Percentiles rank a stretch among this genome's conserved stretches.
Evolutionary conservation across 1,140 invertebrate species (phyloP).

Genomic region (Trialeurodes vaporariorum): DNA sequence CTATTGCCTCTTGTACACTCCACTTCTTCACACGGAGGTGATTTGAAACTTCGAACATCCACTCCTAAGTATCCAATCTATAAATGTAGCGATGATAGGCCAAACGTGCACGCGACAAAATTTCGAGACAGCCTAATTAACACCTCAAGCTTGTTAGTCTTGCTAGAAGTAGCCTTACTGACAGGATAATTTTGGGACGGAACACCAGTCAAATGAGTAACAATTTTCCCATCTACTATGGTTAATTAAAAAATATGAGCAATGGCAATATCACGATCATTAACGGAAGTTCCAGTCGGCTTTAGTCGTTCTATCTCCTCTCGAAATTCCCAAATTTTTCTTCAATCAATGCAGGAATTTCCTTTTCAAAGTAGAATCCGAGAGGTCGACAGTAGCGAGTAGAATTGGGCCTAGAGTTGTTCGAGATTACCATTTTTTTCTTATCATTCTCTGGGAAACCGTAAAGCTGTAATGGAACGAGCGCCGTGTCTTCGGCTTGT

Average conservation of each 20-base stretch:
- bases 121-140: not conserved
- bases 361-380: constrained; percentile 5
- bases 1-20: too few relatives aligned
- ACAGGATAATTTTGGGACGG: constrained; percentile 17
- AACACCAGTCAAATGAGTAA: constrained; percentile 13
- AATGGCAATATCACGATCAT: constrained; percentile 5
- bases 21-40: constrained; percentile 8
- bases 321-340: not conserved
- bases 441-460: not conserved
- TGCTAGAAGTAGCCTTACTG: constrained; percentile 15
- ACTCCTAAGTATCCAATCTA: constrained; percentile 15
- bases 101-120: constrained; percentile 12
- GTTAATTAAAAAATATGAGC: constrained; percentile 13
- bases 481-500: too few relatives aligned
- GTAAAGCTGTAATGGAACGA: too few relatives aligned
- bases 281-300: not conserved
- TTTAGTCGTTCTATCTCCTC: constrained; percentile 7
- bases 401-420: constrained; percentile 6
- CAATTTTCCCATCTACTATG: constrained; percentile 21
- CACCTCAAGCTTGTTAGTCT: constrained; percentile 16
- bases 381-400: constrained; percentile 8
- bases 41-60: constrained; percentile 9
- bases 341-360: not conserved
- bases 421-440: constrained; percentile 3
- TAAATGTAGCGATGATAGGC: constrained; percentile 15